Conservation (phyloP, 2,113 vertebrate species). For the Oplegnathus fasciatus region DNA sequence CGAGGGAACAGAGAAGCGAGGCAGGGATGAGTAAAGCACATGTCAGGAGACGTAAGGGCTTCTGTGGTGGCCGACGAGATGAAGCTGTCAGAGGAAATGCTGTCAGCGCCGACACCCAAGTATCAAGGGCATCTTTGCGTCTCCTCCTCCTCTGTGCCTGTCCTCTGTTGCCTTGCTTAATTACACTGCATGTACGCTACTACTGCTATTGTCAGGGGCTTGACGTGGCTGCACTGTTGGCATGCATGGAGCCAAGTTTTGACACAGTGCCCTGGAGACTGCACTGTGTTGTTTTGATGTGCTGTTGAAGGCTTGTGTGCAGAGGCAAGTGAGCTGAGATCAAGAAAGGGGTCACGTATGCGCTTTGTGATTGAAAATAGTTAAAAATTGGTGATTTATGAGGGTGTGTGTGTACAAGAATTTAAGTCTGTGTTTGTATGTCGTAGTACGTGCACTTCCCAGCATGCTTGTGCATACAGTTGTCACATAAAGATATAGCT, state of each 20-base stretch:
- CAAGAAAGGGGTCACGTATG: conserved; percentile 30
- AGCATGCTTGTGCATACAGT: conserved; percentile 49
- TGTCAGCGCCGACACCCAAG: conserved; percentile 79
- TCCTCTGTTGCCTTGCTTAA: conserved; percentile 79
- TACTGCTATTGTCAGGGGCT: conserved; percentile 74
- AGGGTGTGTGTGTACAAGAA: not conserved
- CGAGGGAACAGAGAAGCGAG: conserved; percentile 48
- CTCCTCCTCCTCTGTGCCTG: conserved; percentile 62
- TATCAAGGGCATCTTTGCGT: conserved; percentile 80
- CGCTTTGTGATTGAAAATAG: conserved; percentile 31
- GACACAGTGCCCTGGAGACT: conserved; percentile 78
- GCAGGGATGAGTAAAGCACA: conserved; percentile 82
- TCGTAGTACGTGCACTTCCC: conserved; percentile 18
- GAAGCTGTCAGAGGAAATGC: conserved; percentile 83
- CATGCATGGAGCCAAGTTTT: conserved; percentile 71
- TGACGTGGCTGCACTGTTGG: conserved; percentile 77
- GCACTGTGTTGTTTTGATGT: conserved; percentile 61
- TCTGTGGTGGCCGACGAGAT: conserved; percentile 65
- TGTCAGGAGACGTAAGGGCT: conserved; percentile 82
- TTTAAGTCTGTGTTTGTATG: conserved; percentile 12
- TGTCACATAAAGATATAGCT: conserved; percentile 25
- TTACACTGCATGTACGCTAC: conserved; percentile 68
- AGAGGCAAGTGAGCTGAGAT: conserved; percentile 46
- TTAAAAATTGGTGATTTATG: not conserved
- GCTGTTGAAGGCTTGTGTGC: conserved; percentile 66